These are phyloP conservation scores for Lithophane ornitopus DNA, from an alignment of 2,888 invertebrate species.

Conservation along the genomic window DNA sequence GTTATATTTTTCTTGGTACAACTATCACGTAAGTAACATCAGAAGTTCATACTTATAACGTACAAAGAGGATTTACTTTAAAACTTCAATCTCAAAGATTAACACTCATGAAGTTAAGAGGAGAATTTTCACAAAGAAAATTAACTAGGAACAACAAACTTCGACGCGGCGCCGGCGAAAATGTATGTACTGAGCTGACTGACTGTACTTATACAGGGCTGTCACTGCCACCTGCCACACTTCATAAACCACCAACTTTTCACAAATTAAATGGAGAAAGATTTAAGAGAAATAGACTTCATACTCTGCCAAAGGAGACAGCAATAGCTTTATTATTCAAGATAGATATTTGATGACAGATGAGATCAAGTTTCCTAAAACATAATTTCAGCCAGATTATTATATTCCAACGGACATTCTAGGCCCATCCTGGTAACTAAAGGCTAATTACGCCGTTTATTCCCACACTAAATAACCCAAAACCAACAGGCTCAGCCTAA, in stretches of 20 bases:
- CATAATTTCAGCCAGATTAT: too few relatives aligned
- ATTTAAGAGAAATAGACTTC: background rate
- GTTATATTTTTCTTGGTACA: slow-evolving; percentile 55
- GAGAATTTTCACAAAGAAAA: slow-evolving; percentile 75
- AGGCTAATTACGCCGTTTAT: background rate
- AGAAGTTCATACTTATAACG: slow-evolving; percentile 56
- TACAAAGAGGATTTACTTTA: slow-evolving; percentile 61
- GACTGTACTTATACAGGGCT: slow-evolving; percentile 51
- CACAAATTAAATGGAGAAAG: slow-evolving; percentile 13
- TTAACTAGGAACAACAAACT: slow-evolving; percentile 70
- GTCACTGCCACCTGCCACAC: slow-evolving; percentile 27
- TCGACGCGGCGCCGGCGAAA: slow-evolving; percentile 55
- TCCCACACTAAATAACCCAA: background rate
- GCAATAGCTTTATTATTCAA: background rate
- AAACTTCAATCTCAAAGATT: slow-evolving; percentile 73
- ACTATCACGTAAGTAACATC: slow-evolving; percentile 61
- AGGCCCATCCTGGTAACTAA: background rate
- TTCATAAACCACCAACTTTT: slow-evolving; percentile 2
- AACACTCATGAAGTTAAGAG: slow-evolving; percentile 71
- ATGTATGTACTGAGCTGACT: slow-evolving; percentile 58
- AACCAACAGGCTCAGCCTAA: background rate
- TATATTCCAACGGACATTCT: background rate
- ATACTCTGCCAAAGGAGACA: background rate
- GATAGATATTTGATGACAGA: background rate
- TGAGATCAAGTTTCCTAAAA: background rate